These are phyloP conservation scores for Streblospio benedicti DNA, from an alignment of 1,140 invertebrate species.

Conservation along the genomic window DNA sequence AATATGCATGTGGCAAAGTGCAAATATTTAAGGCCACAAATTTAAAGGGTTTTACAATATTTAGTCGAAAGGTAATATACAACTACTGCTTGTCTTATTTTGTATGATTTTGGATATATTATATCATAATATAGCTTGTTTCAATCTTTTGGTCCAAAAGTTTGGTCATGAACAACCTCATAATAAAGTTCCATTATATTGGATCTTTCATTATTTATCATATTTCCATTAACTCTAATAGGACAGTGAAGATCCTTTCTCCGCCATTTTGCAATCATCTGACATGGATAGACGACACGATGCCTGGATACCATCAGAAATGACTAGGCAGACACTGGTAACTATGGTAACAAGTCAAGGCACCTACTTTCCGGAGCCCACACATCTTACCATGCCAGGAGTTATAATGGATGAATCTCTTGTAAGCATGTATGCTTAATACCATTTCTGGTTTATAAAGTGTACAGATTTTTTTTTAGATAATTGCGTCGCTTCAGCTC, in stretches of 20 bases:
- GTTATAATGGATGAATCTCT: conserved; percentile 61
- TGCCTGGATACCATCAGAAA: conserved; percentile 66
- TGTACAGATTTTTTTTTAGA: conserved; percentile 1
- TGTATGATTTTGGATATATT: too few species aligned
- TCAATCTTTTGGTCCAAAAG: too few species aligned
- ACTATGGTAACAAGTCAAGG: conserved; percentile 57
- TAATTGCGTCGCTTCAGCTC: too few species aligned
- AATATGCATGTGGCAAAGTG: too few species aligned
- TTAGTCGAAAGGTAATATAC: too few species aligned
- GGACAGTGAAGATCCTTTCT: conserved; percentile 33
- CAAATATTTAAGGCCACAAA: too few species aligned
- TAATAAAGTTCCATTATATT: background rate
- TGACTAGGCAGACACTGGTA: conserved; percentile 57
- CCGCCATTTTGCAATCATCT: conserved; percentile 34
- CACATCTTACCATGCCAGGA: conserved; percentile 64
- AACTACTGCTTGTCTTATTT: too few species aligned
- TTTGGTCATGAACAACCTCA: background rate
- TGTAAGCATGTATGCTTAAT: too few species aligned
- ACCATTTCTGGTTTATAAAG: too few species aligned
- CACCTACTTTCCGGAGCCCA: conserved; percentile 58
- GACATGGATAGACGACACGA: conserved; percentile 57
- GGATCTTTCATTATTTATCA: background rate
- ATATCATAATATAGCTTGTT: too few species aligned
- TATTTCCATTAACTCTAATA: background rate
- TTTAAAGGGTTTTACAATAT: too few species aligned